phyloP scores from a whole-genome alignment of 92 coral and sea anemone genomes.

The Zoanthus sociatus region DNA sequence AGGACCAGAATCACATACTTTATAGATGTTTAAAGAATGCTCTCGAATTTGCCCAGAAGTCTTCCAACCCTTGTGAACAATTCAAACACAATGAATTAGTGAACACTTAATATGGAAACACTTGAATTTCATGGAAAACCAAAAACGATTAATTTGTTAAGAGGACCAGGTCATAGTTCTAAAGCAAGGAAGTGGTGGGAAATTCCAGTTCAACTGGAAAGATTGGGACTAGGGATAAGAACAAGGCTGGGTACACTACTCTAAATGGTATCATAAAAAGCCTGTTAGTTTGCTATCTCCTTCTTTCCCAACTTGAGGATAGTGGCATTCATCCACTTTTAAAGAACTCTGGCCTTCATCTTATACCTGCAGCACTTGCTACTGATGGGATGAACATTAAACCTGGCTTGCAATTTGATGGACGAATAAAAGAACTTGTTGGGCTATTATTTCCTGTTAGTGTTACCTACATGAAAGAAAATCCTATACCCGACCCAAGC shows the following conservation, averaged over 20 bases:
- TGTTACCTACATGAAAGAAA: slow-evolving; percentile 26
- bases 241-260: slow-evolving; percentile 59
- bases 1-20: slow-evolving; percentile 43
- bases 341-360: neutral
- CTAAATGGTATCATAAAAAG: slow-evolving; percentile 52
- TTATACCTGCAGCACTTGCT: slow-evolving; percentile 55
- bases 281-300: slow-evolving; percentile 41
- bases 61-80: slow-evolving; percentile 50
- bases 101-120: slow-evolving; percentile 41
- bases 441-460: slow-evolving; percentile 49
- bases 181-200: slow-evolving; percentile 57
- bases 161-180: slow-evolving; percentile 52
- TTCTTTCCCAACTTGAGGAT: slow-evolving; percentile 41
- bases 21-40: slow-evolving; percentile 47
- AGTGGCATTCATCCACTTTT: slow-evolving; percentile 55
- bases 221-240: slow-evolving; percentile 53
- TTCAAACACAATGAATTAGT: slow-evolving; percentile 48
- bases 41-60: slow-evolving; percentile 50
- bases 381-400: slow-evolving; percentile 50
- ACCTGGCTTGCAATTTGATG: slow-evolving; percentile 47
- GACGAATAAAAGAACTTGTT: slow-evolving; percentile 45
- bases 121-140: slow-evolving; percentile 54
- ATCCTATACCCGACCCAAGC: slow-evolving; percentile 50
- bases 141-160: slow-evolving; percentile 54
- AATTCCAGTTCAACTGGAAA: slow-evolving; percentile 38